Evolutionary conservation across 2,113 vertebrate genomes (phyloP), one percentile per base, ranked within the genome.

Genomic region (Calidris pugnax): DNA sequence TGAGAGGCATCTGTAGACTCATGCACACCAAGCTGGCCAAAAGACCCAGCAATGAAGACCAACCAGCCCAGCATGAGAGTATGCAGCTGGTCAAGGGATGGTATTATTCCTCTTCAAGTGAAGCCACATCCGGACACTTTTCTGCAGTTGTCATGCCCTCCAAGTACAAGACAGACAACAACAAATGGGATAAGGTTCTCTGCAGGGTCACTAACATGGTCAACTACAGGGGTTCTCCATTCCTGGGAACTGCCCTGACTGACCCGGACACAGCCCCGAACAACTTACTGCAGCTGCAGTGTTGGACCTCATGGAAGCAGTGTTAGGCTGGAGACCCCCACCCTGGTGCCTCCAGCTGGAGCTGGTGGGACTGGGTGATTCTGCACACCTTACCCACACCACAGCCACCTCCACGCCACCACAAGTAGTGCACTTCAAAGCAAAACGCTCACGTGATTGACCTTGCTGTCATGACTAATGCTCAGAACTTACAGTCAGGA

Each of bases 201-300:
- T 19, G 75, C 33, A 47, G 53, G 24, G 16, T 57, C 45, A 30
- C 59, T 50, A 72, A 23, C 2, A 1, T 13, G 19, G 50, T 39
- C 51, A 28, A 30, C 37, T 30, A 27, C 64, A 79, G 23, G 12
- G 8, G 13, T 11, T 30, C 35, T 72, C 50, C 51, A 6, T 43
- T 35, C 27, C 14, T 2, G 1, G 12, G 35, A 37, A 67, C 24
- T 30, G 24, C 23, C 41, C n/a, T 17, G 12, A 24, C 37, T 37
- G 8, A 57, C 15, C 5, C 1, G 0, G 19, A 59, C 11, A 43
- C 1, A 1, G 24, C 33, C 45, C 19, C 2, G 2, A 8, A 57
- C 19, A 66, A 21, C 35, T 10, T 23, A 35, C 27, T 72, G 50
- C 17, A 37, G 48, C 50, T 27, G 48, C 2, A 2, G 32, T 10